phyloP scores from a whole-genome alignment of 1,140 invertebrate genomes.

The Euschistus heros region DNA sequence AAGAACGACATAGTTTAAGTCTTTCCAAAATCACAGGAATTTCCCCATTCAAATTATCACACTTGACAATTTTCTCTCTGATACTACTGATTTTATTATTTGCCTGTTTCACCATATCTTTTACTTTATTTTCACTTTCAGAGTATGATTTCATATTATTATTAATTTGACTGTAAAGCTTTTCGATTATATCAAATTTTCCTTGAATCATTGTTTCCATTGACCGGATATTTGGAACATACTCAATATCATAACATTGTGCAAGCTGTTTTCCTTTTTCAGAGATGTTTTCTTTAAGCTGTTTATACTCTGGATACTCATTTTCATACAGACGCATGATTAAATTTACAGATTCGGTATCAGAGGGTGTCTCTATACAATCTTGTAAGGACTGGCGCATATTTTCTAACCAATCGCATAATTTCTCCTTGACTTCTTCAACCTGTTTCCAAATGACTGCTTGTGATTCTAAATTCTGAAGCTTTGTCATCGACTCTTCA shows the following conservation, averaged over 20 bases:
- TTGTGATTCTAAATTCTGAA: conserved; percentile 75
- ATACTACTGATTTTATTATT: conserved; percentile 60
- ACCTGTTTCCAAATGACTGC: conserved; percentile 85
- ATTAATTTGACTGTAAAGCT: conserved; percentile 65
- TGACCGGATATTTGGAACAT: conserved; percentile 55
- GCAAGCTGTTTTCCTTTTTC: conserved; percentile 70
- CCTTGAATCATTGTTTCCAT: conserved; percentile 59
- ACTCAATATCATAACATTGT: conserved; percentile 61
- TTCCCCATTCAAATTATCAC: conserved; percentile 81
- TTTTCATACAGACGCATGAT: conserved; percentile 51
- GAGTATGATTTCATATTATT: conserved; percentile 53
- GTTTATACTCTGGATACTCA: conserved; percentile 66
- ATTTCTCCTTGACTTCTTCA: conserved; percentile 69
- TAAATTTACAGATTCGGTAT: conserved; percentile 65
- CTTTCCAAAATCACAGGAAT: conserved; percentile 70
- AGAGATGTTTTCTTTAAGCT: conserved; percentile 60
- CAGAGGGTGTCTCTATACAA: conserved; percentile 35
- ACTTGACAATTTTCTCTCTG: conserved; percentile 67
- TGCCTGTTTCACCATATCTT: conserved; percentile 55
- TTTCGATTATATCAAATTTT: conserved; percentile 64
- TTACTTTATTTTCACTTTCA: conserved; percentile 60
- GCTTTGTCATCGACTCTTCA: conserved; percentile 53
- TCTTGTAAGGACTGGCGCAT: conserved; percentile 43
- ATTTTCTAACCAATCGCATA: conserved; percentile 71
- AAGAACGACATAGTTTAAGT: conserved; percentile 57